phyloP scores from a whole-genome alignment of 1,140 invertebrate species.

The Nymphalis io region DNA sequence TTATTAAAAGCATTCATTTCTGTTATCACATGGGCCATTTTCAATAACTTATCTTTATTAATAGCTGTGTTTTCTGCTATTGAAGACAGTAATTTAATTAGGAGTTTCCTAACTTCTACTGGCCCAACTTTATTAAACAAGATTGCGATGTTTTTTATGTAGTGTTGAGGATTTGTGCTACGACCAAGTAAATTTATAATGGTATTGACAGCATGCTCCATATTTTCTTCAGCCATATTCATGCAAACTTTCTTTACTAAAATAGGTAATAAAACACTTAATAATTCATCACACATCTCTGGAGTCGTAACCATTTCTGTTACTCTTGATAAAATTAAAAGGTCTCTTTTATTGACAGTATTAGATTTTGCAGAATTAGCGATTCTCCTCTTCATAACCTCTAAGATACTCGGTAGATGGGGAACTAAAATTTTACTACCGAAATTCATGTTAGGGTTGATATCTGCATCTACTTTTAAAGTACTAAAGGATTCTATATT shows the following conservation, averaged over 20 bases:
- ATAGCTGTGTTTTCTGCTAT: constrained; percentile 77
- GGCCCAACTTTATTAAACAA: constrained; percentile 84
- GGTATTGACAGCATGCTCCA: constrained; percentile 83
- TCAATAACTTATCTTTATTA: constrained; percentile 63
- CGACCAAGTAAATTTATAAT: constrained; percentile 87
- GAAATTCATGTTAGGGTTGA: constrained; percentile 81
- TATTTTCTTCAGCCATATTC: constrained; percentile 84
- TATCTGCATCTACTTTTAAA: constrained; percentile 57
- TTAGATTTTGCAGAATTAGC: constrained; percentile 82
- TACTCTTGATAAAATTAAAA: constrained; percentile 89
- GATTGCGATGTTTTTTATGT: constrained; percentile 85
- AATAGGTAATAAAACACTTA: constrained; percentile 88
- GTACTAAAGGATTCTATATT: constrained; percentile 67
- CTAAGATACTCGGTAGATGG: constrained; percentile 86
- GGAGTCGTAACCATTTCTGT: constrained; percentile 86
- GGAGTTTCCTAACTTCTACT: constrained; percentile 83
- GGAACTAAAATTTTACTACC: constrained; percentile 88
- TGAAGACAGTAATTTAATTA: constrained; percentile 82
- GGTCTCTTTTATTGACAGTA: constrained; percentile 84
- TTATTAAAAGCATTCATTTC: constrained; percentile 93
- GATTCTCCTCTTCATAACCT: constrained; percentile 85
- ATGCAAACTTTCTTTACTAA: constrained; percentile 84
- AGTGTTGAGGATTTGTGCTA: constrained; percentile 83
- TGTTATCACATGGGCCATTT: constrained; percentile 80
- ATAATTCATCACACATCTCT: constrained; percentile 84